Base-by-base conservation (phyloP, 2,113 vertebrate species). In the Corydoras maculifer region DNA sequence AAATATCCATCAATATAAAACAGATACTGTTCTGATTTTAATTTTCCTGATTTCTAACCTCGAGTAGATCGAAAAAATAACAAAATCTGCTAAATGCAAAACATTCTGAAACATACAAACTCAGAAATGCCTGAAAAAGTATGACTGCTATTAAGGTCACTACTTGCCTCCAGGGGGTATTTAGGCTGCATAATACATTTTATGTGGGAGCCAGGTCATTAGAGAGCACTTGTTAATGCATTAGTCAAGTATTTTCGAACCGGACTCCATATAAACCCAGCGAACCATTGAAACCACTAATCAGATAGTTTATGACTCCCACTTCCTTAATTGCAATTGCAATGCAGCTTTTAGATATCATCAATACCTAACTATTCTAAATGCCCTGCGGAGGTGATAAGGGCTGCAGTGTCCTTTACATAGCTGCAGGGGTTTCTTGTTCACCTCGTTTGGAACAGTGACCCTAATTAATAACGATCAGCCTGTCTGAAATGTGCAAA, bases 391-490 rank as follows among this genome's bases (percentile, higher is more conserved):
- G 91, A 92, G 92, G 93, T 96, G 95, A 98, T 95, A 94, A 94
- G 91, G 91, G 93, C 94, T 92, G 92, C 92, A 91, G 91, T 90
- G 91, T 94, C 92, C 93, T 95, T 92, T 93, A 94, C 92, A 93
- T 91, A 90, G 95, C 94, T 93, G 89, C 91, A 92, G 92, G 92
- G 91, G 90, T 89, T 86, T 91, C 89, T 90, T 88, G 90, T 90
- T 87, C 88, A 89, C 90, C 90, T 91, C 72, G 29, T 88, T 91
- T 86, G 87, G 90, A 90, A 87, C 91, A 89, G 93, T 94, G 94
- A 92, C 92, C 93, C 94, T 95, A 97, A 98, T 98, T 96, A 97
- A 94, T 96, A 98, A 97, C 93, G 94, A 98, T 98, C 94, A 96
- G 94, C 93, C 92, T 75, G 74, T 80, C 84, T 90, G 91, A 96